These are phyloP conservation scores for Cyclargus thomasi DNA, from an alignment of 1,140 invertebrate species.

Conservation along the genomic window DNA sequence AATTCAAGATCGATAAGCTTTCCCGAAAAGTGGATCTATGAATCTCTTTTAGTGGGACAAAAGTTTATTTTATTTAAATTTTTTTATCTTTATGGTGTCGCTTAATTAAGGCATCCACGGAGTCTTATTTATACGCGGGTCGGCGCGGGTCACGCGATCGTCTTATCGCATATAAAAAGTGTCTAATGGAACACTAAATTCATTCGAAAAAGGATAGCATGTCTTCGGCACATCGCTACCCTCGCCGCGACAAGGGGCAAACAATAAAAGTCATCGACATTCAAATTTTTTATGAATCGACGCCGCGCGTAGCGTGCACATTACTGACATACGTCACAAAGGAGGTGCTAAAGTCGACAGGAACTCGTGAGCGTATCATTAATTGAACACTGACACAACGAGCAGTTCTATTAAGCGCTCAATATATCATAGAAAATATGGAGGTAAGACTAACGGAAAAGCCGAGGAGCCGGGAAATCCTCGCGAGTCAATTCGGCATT, in stretches of 20 bases:
- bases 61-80: slow-evolving; percentile 8
- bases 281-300: neutral
- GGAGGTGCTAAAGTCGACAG: neutral
- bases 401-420: neutral
- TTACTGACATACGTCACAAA: no score
- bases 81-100: slow-evolving; percentile 18
- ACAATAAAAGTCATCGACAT: neutral
- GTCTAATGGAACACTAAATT: slow-evolving; percentile 66
- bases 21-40: slow-evolving; percentile 5
- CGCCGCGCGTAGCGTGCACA: neutral
- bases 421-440: slow-evolving; percentile 32
- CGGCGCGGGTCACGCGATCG: slow-evolving; percentile 57
- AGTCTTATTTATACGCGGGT: slow-evolving; percentile 27
- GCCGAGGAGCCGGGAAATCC: slow-evolving; percentile 42
- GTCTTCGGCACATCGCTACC: slow-evolving; percentile 59
- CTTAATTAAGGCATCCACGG: slow-evolving; percentile 62
- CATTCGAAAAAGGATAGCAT: slow-evolving; percentile 69
- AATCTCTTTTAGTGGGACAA: neutral
- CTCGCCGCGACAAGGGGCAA: slow-evolving; percentile 59
- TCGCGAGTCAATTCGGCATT: slow-evolving; percentile 70
- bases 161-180: slow-evolving; percentile 65
- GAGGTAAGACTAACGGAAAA: slow-evolving; percentile 10
- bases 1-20: slow-evolving; percentile 9
- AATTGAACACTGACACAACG: neutral
- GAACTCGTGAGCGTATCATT: neutral